Evolutionary conservation across 1,140 invertebrate genomes (phyloP).

Genomic region (Homalodisca vitripennis): DNA sequence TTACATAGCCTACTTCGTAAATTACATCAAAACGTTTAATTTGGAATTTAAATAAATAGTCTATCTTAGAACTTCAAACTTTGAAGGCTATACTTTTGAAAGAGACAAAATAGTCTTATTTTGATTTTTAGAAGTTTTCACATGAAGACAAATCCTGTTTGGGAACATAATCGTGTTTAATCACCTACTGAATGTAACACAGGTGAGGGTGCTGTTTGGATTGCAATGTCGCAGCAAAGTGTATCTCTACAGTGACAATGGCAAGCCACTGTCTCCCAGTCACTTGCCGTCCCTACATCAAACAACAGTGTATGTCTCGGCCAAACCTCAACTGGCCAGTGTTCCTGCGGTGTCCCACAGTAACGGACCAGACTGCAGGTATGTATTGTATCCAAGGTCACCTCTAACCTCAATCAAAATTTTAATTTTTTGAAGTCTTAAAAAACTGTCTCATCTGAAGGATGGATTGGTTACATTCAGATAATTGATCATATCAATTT

Average conservation of each 20-base stretch:
- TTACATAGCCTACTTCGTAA: no score
- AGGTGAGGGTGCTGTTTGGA: slow-evolving; percentile 20
- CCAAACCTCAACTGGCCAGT: background rate
- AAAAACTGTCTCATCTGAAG: background rate
- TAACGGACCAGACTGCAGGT: slow-evolving; percentile 15
- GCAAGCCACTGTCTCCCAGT: background rate
- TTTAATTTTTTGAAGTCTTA: background rate
- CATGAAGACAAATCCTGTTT: background rate
- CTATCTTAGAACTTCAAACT: background rate
- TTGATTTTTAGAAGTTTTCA: background rate
- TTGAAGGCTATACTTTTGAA: background rate
- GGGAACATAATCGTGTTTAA: background rate
- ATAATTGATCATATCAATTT: background rate
- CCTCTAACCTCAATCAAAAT: background rate
- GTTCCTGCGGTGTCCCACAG: background rate
- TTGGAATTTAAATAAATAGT: background rate
- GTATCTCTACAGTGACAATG: background rate
- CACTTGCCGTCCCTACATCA: background rate
- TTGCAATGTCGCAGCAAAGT: background rate
- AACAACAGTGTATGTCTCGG: background rate
- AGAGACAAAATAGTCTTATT: background rate
- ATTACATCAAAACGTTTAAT: background rate
- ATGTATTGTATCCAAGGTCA: background rate
- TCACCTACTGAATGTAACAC: background rate
- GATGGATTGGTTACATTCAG: background rate